Conservation (phyloP, 2,797 vertebrate genomes). For the Poeciliopsis turneri region DNA sequence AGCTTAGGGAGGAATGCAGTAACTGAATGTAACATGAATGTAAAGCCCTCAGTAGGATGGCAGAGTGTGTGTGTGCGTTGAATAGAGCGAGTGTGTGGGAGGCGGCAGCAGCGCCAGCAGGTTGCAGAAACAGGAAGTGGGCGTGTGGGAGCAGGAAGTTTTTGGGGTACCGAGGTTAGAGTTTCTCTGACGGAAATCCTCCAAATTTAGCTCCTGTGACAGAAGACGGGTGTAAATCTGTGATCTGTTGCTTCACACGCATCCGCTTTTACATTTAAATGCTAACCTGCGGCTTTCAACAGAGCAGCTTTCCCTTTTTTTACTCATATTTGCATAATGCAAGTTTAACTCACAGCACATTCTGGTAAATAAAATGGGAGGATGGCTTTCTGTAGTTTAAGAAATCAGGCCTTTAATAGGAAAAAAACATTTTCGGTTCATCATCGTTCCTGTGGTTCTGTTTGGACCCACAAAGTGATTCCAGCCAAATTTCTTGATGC, state of each 20-base stretch:
- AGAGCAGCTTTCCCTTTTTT: background rate
- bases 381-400: background rate
- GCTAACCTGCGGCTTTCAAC: background rate
- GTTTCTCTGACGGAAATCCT: conserved; percentile 49
- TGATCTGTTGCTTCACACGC: background rate
- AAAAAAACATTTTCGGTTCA: background rate
- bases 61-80: background rate
- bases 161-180: conserved; percentile 57
- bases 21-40: background rate
- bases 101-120: conserved; percentile 57
- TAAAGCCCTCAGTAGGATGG: background rate
- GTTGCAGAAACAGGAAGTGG: conserved; percentile 59
- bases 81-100: conserved; percentile 57
- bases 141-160: conserved; percentile 63
- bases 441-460: background rate
- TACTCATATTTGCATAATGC: background rate
- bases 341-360: background rate
- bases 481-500: background rate
- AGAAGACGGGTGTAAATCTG: conserved; percentile 13
- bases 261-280: background rate
- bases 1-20: background rate
- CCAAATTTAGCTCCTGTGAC: conserved; percentile 36
- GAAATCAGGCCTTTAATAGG: background rate
- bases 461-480: background rate
- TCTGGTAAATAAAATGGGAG: background rate